These are phyloP conservation scores for Myanophis thanlyinensis DNA, from an alignment of 2,113 vertebrate genomes.

Conservation along the genomic window DNA sequence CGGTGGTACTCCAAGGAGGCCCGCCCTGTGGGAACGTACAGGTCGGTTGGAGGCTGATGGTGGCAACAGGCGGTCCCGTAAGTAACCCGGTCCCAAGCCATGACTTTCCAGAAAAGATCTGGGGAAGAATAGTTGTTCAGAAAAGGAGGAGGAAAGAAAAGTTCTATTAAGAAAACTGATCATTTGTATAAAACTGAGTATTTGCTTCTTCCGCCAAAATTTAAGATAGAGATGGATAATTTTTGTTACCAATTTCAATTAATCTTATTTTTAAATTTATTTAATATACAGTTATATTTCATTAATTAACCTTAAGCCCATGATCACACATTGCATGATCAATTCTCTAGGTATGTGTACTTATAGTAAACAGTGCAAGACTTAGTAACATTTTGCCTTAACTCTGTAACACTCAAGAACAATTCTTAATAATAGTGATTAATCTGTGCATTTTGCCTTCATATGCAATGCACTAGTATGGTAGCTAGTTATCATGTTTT, in stretches of 20 bases:
- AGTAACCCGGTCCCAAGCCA: no score
- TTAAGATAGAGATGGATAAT: neutral
- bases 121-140: neutral
- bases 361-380: neutral
- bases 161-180: neutral
- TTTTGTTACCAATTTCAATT: neutral
- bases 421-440: neutral
- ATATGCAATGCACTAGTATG: neutral
- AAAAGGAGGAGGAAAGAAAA: neutral
- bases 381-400: neutral
- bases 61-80: no score
- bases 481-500: neutral
- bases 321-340: neutral
- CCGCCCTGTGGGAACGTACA: no score
- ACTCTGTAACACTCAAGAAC: neutral
- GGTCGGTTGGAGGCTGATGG: no score
- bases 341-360: neutral
- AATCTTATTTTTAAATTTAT: neutral
- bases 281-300: neutral
- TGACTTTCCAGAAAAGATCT: neutral
- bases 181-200: neutral
- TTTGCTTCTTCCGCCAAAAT: neutral
- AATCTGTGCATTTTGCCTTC: neutral
- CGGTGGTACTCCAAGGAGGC: no score
- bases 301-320: neutral